Evolutionary conservation across 2,113 vertebrate genomes (phyloP), one percentile per base, ranked within the genome.

Genomic region (Platanista minor): DNA sequence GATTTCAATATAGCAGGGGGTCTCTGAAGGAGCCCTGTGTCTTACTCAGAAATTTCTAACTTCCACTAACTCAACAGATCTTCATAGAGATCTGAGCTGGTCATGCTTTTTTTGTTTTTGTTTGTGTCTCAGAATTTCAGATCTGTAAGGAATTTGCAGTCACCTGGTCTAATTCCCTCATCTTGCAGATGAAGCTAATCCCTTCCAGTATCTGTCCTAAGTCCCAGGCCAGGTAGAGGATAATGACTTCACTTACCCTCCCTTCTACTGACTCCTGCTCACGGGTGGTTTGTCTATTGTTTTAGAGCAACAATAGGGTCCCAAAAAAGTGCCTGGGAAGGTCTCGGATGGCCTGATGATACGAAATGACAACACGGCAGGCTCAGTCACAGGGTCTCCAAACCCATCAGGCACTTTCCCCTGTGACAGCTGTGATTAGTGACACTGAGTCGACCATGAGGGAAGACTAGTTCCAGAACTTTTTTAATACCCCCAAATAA

Each of bases 261-360:
- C 23, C 4, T 17, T 75, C 57, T 23, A 8, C 31, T 18, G 29
- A 33, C 31, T 7, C 12, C 23, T 33, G 1, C 10, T 25, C 3
- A 1, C 9, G 41, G 36, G 25, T 23, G 6, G 14, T 49, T 33
- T 33, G 66, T 64, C 64, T 88, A 1, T 13, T 54, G 29, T 4
- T 61, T n/a, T 17, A 39, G 36, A 39, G 31, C 18, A 4, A 5
- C 21, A 2, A 0, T 0, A 6, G 27, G 11, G 13, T 61, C 54
- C 54, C 20, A 10, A 5, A 3, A 8, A 9, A 0, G 74, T 29
- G 36, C 33, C 39, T 0, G 12, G 21, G 46, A 15, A 29, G 49
- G 23, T 18, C 39, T 11, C 12, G 43, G 64, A 17, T 33, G n/a
- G 33, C 3, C 29, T 6, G 23, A 12, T 4, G 41, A 7, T 27